Evolutionary conservation across 92 coral and sea anemone species (phyloP).

Genomic region (Heliopora coerulea): DNA sequence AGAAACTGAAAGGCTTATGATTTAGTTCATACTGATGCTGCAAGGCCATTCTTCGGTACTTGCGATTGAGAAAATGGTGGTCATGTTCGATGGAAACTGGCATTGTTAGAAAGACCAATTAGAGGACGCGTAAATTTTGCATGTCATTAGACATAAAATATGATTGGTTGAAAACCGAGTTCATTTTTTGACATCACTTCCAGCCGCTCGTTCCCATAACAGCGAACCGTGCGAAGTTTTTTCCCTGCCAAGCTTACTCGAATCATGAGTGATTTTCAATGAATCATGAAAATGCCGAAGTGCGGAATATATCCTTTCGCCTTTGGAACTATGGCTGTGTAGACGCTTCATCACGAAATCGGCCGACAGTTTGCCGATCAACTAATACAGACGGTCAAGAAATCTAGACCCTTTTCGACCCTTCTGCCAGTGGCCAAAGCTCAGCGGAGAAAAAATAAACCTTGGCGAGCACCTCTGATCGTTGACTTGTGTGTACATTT

Average conservation of each 20-base stretch:
- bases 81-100: conserved; percentile 1
- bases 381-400: not conserved
- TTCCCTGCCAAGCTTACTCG: conserved; percentile 25
- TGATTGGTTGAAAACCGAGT: conserved; percentile 46
- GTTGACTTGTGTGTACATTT: conserved; percentile 9
- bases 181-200: conserved; percentile 57
- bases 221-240: conserved; percentile 55
- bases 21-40: not conserved
- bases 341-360: not conserved
- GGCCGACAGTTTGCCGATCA: conserved; percentile 16
- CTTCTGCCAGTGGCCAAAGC: conserved; percentile 9
- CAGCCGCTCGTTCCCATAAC: conserved; percentile 64
- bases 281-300: conserved; percentile 22
- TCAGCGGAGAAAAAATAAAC: not conserved
- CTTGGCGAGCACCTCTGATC: conserved; percentile 6
- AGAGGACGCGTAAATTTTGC: not conserved
- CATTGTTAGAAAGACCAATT: conserved; percentile 16
- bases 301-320: conserved; percentile 5
- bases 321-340: conserved; percentile 17
- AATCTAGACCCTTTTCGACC: not conserved
- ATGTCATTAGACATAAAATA: not conserved
- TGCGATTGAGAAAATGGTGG: not conserved
- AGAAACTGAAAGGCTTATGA: not conserved
- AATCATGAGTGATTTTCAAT: conserved; percentile 40
- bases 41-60: not conserved